Evolutionary conservation across 2,797 vertebrate genomes (phyloP).

Genomic region (Ctenopoma multispine): DNA sequence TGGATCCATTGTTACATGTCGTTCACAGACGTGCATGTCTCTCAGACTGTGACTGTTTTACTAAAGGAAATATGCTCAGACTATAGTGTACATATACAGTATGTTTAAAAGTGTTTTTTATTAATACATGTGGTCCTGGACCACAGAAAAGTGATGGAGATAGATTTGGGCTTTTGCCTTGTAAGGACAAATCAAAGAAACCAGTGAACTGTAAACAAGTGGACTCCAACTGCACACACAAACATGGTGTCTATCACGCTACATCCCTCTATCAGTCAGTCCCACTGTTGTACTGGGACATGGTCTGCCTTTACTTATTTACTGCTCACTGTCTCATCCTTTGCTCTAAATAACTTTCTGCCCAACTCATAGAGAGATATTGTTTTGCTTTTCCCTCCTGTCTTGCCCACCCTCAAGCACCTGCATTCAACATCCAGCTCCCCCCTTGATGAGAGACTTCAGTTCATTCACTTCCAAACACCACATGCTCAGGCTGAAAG

Average conservation of each 20-base stretch:
- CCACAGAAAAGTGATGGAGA: constrained; percentile 32
- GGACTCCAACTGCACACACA: constrained; percentile 5
- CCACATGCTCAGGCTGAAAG: constrained; percentile 40
- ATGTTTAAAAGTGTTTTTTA: constrained; percentile 12
- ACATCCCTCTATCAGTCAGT: constrained; percentile 45
- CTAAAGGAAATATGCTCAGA: constrained; percentile 2
- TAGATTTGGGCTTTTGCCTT: constrained; percentile 34
- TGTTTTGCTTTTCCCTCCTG: constrained; percentile 51
- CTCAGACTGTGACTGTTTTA: not conserved
- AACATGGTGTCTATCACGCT: not conserved
- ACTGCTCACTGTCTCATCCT: constrained; percentile 50
- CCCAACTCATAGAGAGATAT: constrained; percentile 43
- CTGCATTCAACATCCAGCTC: constrained; percentile 50
- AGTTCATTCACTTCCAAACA: constrained; percentile 25
- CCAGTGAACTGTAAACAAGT: constrained; percentile 31
- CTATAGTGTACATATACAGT: not conserved
- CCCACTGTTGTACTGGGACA: constrained; percentile 43
- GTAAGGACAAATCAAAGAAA: constrained; percentile 44
- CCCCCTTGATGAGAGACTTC: constrained; percentile 48
- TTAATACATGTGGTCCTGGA: constrained; percentile 18
- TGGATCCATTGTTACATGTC: constrained; percentile 1
- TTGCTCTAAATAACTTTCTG: constrained; percentile 52
- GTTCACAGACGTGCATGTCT: not conserved
- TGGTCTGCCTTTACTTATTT: constrained; percentile 63
- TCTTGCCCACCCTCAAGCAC: constrained; percentile 48